Percentiles rank a stretch among this genome's conserved stretches.
These are phyloP conservation scores for Tethea ocularis DNA, from an alignment of 2,888 invertebrate species.

Conservation along the genomic window DNA sequence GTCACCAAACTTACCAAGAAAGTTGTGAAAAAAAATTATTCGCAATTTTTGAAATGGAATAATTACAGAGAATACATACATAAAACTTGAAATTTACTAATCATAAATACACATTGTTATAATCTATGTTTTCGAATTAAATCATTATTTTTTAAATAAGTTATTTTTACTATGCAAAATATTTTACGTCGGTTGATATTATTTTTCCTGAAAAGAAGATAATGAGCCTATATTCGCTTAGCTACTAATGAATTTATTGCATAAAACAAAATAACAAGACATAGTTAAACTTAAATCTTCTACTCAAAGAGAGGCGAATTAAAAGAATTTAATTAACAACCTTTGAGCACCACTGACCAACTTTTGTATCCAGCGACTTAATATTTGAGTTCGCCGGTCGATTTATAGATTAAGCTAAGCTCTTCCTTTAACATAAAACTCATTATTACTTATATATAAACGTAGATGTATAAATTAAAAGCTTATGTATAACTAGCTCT, in stretches of 20 bases:
- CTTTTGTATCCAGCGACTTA: slow-evolving; percentile 13
- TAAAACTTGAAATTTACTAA: too few relatives aligned
- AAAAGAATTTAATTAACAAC: slow-evolving; percentile 1
- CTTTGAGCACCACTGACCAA: slow-evolving; percentile 13
- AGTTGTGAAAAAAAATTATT: too few relatives aligned
- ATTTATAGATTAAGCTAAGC: not conserved
- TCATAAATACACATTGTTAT: too few relatives aligned
- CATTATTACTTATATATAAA: not conserved
- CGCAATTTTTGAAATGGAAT: too few relatives aligned
- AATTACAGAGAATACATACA: too few relatives aligned
- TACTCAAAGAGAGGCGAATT: not conserved
- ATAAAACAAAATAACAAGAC: not conserved
- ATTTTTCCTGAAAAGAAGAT: not conserved
- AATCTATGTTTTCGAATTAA: too few relatives aligned
- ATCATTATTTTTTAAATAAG: too few relatives aligned
- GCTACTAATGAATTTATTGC: not conserved
- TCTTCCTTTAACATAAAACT: not conserved
- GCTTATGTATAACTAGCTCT: not conserved
- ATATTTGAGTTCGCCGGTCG: slow-evolving; percentile 16
- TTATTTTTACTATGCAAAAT: too few relatives aligned
- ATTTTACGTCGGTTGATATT: too few relatives aligned
- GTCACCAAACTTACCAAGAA: too few relatives aligned
- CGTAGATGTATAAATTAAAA: not conserved
- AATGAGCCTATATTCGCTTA: too few relatives aligned
- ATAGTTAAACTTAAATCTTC: not conserved